A percentile compares a stretch with the other conserved stretches of the same genome.
phyloP scores from a whole-genome alignment of 2,888 invertebrate species.

The Campopleginae sp. region DNA sequence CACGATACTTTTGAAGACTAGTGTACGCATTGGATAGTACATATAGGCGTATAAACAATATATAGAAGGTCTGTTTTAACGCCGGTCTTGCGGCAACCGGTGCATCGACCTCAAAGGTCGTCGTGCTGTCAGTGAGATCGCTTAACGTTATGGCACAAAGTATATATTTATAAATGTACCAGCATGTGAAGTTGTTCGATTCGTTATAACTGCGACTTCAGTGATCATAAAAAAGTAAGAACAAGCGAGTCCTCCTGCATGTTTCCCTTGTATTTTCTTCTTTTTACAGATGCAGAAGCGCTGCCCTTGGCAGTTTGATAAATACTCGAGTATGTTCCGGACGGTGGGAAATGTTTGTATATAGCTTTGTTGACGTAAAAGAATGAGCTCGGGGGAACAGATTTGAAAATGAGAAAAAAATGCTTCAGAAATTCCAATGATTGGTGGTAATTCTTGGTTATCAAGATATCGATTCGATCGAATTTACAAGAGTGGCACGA shows the following conservation, averaged over 20 bases:
- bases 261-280: slow-evolving; percentile 60
- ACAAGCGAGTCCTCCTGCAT: slow-evolving; percentile 51
- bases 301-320: slow-evolving; percentile 37
- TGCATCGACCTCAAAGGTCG: slow-evolving; percentile 84
- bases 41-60: neutral
- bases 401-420: neutral
- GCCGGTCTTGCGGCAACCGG: slow-evolving; percentile 75
- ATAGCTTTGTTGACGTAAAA: neutral
- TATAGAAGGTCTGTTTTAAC: slow-evolving; percentile 81
- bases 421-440: slow-evolving; percentile 25
- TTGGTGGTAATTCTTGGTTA: neutral
- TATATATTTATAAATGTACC: slow-evolving; percentile 2
- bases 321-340: slow-evolving; percentile 2
- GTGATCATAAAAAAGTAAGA: slow-evolving; percentile 51
- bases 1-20: neutral
- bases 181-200: slow-evolving; percentile 31
- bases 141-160: slow-evolving; percentile 27
- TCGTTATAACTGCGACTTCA: slow-evolving; percentile 36
- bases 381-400: slow-evolving; percentile 21
- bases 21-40: slow-evolving; percentile 8
- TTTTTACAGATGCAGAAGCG: slow-evolving; percentile 39
- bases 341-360: slow-evolving; percentile 49
- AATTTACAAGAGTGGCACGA: neutral
- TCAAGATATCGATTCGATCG: neutral
- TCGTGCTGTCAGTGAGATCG: slow-evolving; percentile 73